Evolutionary conservation across 2,797 vertebrate genomes (phyloP), one percentile per base, ranked within the genome.

Genomic region (Furcifer pardalis): DNA sequence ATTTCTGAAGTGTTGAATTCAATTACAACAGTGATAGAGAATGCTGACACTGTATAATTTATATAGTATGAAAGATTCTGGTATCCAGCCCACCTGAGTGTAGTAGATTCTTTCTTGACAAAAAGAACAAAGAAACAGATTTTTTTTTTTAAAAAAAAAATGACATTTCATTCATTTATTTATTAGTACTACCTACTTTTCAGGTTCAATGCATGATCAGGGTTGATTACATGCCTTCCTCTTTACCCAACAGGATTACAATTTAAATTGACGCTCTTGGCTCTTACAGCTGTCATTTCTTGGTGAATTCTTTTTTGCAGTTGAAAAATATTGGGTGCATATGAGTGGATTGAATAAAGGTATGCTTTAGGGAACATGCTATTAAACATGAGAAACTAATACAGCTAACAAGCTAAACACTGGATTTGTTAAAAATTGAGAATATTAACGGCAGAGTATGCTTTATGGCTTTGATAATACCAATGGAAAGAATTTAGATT

Each of bases 361-460:
- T 32, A 44, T 79, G 66, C 66, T 81, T 71, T 71, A 71, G 44
- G 49, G 79, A 17, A 80, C 23, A 59, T 42, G 30, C 27, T 68
- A 52, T 68, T 9, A 68, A 68, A 42, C 66, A 69, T 40, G 9
- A 35, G 49, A 81, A 72, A 73, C 27, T 72, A 72, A 81, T 71
- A 59, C 19, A 42, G 63, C 68, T 81, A 72, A 72, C 62, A 81
- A 60, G 42, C 40, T 23, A 72, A 72, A 59, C 15, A 68, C 35
- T 79, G 66, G 49, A 72, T 71, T 81, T n/a, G 60, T 60, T 72
- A 72, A 27, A 69, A 60, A 59, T 72, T 35, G 52, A 30, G 49
- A 81, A 72, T 72, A 81, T 72, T 81, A 60, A 73, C 27, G 1
- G 72, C 44, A 46, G 78, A 79, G 78, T 59, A 59, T 72, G 59